These are phyloP conservation scores for Rhodophaea formosa DNA, from an alignment of 2,888 invertebrate species.

Conservation along the genomic window DNA sequence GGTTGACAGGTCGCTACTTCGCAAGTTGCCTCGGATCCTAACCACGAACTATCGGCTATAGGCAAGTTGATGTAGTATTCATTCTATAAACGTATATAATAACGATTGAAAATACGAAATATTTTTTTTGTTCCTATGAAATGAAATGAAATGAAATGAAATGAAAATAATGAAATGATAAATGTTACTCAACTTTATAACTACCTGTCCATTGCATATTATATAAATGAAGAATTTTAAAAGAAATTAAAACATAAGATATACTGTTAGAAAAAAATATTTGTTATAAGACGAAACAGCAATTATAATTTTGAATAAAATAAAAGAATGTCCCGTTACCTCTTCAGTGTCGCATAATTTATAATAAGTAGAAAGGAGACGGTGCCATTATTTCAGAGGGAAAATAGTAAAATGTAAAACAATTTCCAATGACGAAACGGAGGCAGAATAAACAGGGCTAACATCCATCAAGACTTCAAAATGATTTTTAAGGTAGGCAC, in stretches of 20 bases:
- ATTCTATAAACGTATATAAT: neutral
- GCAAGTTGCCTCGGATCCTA: constrained; percentile 1
- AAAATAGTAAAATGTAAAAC: constrained; percentile 35
- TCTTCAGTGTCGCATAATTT: constrained; percentile 12
- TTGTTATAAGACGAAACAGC: neutral
- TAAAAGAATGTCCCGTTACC: neutral
- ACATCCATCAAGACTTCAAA: constrained; percentile 71
- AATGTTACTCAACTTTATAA: too few species aligned
- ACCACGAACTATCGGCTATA: constrained; percentile 6
- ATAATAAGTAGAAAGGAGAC: constrained; percentile 13
- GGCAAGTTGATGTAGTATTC: constrained; percentile 1
- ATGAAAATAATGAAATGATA: too few species aligned
- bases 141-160: too few species aligned
- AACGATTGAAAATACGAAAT: too few species aligned
- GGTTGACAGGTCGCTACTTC: neutral
- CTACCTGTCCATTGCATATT: too few species aligned
- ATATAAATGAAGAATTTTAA: too few species aligned
- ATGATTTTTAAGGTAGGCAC: constrained; percentile 70
- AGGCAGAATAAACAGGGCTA: constrained; percentile 45
- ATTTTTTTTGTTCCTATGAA: neutral
- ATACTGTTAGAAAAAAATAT: too few species aligned
- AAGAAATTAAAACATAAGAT: too few species aligned
- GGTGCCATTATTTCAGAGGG: constrained; percentile 14
- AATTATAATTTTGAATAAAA: neutral
- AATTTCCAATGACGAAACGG: constrained; percentile 35